These are phyloP conservation scores for Engystomops pustulosus DNA, from an alignment of 2,113 vertebrate species.

Conservation along the genomic window DNA sequence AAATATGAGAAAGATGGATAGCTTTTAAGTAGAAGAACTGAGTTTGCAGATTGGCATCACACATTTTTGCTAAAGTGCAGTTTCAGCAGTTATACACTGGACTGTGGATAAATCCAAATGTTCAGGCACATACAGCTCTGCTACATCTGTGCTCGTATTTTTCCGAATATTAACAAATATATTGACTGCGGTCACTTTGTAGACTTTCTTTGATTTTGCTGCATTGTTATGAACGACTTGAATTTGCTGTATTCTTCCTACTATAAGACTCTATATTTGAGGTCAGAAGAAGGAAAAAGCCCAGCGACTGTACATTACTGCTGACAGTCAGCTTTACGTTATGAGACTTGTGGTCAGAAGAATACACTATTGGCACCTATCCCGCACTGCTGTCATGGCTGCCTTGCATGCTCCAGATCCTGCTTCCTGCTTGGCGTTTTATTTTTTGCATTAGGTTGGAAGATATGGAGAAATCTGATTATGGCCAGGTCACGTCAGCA, in stretches of 20 bases:
- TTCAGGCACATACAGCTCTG: neutral
- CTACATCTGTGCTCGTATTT: neutral
- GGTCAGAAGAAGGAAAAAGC: neutral
- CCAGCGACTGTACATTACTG: neutral
- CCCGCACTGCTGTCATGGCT: neutral
- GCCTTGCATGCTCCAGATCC: neutral
- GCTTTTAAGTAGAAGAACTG: neutral
- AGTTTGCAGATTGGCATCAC: neutral
- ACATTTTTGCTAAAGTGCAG: no score
- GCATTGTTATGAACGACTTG: neutral
- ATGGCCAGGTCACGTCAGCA: neutral
- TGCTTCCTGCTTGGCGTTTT: neutral
- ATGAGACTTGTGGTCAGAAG: neutral
- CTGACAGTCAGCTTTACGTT: neutral
- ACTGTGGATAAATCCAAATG: neutral
- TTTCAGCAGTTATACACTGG: neutral
- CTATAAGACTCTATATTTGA: neutral
- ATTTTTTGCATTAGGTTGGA: neutral
- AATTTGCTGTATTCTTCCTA: neutral
- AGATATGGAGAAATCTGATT: neutral
- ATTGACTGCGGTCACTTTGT: slow-evolving; percentile 53
- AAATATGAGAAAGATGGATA: no score
- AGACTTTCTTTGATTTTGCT: neutral
- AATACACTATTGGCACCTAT: neutral
- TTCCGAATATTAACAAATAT: neutral